Percentiles rank a stretch among this genome's conserved stretches.
Conservation (phyloP, 2,797 vertebrate genomes). For the Alauda arvensis region DNA sequence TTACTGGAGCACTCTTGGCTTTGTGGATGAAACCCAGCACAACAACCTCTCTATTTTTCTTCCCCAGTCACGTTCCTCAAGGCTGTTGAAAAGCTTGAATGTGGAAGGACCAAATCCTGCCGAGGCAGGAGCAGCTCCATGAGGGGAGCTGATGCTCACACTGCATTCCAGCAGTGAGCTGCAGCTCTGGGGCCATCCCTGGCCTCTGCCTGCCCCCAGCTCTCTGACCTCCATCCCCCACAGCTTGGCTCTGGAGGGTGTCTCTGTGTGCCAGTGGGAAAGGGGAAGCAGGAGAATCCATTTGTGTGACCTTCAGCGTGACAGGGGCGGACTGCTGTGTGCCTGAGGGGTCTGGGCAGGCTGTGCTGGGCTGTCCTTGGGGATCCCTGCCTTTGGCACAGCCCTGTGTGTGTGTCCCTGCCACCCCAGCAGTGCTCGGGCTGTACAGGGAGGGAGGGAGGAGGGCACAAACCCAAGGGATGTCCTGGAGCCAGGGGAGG, state of each 20-base stretch:
- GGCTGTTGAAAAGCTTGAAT: background rate
- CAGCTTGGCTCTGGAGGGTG: background rate
- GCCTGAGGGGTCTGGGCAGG: background rate
- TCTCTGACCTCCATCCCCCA: background rate
- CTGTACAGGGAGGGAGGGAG: too few species aligned
- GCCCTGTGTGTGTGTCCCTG: fast-evolving
- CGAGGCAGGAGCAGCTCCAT: fast-evolving
- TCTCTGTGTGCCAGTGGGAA: background rate
- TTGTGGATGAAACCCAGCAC: background rate
- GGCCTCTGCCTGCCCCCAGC: background rate
- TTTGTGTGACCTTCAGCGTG: background rate
- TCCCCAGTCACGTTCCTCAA: background rate
- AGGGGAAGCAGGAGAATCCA: background rate
- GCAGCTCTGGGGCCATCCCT: background rate
- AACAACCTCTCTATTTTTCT: background rate
- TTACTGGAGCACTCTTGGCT: background rate
- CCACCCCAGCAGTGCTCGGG: background rate
- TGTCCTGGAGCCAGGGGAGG: background rate
- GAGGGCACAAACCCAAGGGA: fast-evolving
- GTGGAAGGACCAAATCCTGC: background rate
- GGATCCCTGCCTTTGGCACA: background rate
- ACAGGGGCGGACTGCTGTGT: background rate
- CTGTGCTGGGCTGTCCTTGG: background rate
- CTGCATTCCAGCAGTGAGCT: background rate
- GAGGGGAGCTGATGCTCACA: background rate